phyloP scores from a whole-genome alignment of 2,113 vertebrate genomes.

The Gasterosteus aculeatus region DNA sequence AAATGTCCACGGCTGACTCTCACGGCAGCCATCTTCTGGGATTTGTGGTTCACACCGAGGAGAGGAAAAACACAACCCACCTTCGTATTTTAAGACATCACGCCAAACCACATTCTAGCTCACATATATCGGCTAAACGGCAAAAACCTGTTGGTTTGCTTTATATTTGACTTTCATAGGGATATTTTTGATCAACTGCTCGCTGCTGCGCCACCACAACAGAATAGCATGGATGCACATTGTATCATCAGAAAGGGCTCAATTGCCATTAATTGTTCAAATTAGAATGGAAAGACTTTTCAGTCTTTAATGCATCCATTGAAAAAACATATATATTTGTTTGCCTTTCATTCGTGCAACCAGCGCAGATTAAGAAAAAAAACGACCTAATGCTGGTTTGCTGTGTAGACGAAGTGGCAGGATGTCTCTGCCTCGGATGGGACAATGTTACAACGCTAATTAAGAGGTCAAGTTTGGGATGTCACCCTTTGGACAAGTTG shows the following conservation, averaged over 20 bases:
- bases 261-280: not conserved
- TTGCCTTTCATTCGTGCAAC: not conserved
- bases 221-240: not conserved
- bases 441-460: constrained; percentile 18
- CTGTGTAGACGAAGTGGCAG: constrained; percentile 14
- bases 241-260: not conserved
- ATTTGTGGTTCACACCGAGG: not conserved
- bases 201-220: not conserved
- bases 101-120: not conserved
- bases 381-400: not conserved
- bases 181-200: not conserved
- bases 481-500: constrained; percentile 13
- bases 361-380: not conserved
- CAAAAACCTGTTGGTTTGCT: not conserved
- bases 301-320: not conserved
- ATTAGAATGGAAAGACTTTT: not conserved
- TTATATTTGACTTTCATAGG: not conserved
- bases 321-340: not conserved
- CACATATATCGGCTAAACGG: not conserved
- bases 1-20: constrained; percentile 3
- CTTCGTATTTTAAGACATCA: not conserved
- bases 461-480: constrained; percentile 46
- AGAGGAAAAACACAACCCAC: not conserved
- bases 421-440: not conserved
- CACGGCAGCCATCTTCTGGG: constrained; percentile 42